phyloP scores from a whole-genome alignment of 2,797 vertebrate species.

The Bovichtus diacanthus region DNA sequence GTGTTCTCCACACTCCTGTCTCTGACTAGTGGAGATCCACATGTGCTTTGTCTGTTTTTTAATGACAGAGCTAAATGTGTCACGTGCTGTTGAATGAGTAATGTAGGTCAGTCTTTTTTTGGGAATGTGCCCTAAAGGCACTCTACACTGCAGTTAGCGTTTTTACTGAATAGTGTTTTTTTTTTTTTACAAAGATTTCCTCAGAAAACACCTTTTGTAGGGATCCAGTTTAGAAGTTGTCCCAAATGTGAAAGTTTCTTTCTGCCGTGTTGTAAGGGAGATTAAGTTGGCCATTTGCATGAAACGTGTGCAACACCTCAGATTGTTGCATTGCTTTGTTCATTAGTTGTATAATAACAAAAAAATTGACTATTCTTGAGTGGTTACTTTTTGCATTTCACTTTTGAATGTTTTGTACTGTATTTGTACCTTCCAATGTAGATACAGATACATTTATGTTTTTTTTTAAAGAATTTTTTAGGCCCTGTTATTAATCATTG shows the following conservation, averaged over 20 bases:
- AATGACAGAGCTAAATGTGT: slow-evolving; percentile 8
- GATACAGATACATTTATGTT: neutral
- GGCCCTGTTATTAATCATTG: neutral
- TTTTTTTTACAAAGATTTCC: neutral
- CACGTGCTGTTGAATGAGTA: slow-evolving; percentile 13
- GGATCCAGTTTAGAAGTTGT: neutral
- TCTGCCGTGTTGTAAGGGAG: neutral
- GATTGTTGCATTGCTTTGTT: neutral
- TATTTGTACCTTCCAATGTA: neutral
- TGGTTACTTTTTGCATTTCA: neutral
- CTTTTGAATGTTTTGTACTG: neutral
- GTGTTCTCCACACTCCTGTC: neutral
- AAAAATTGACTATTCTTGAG: neutral
- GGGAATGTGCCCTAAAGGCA: neutral
- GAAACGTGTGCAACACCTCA: neutral
- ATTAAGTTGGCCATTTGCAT: neutral
- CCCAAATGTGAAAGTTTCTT: neutral
- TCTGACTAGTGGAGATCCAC: neutral
- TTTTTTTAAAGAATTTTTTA: neutral
- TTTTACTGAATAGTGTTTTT: neutral
- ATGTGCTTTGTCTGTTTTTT: neutral
- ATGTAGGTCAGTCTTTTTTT: slow-evolving; percentile 28
- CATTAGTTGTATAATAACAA: neutral
- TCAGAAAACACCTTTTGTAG: neutral
- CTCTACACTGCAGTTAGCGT: neutral